Evolutionary conservation across 2,888 invertebrate species (phyloP), one percentile per base, ranked within the genome.

Genomic region (Prenolepis imparis): DNA sequence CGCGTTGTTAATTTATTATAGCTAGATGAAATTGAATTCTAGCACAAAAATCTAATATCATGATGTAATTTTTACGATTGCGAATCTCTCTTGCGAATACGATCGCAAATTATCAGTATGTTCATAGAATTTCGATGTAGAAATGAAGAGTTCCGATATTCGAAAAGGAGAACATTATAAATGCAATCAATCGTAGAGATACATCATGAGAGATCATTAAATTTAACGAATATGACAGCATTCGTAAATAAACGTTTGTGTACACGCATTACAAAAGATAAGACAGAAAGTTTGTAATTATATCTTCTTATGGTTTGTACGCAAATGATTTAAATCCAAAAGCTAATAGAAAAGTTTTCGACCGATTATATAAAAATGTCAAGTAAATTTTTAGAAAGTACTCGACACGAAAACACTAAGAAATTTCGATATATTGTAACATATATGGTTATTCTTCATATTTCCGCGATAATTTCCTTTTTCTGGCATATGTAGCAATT

Each of bases 11-110:
- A 44, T 15, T 3, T 44, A 44, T 44, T 44, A 44, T 44, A 44
- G 0, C 11, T 44, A 15, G 44, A 44, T 12, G 3, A 15, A n/a
- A 48, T 18, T 48, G 48, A n/a, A n/a, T 48, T 48, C 1, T 48
- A n/a, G n/a, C n/a, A n/a, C 2, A 6, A 48, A 48, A 48, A 21
- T 93, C 93, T 93, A 93, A 88, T 93, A 93, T 91, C 93, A 93
- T 94, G 93, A 93, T 93, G 91, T 94, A 94, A 93, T 92, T 90
- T 91, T 64, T 55, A 83, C 52, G 80, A 64, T 68, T 80, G 68
- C 78, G 75, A 87, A 87, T 91, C 84, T 90, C 86, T 83, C 86
- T 84, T 78, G 87, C 82, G 74, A 87, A 61, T 8, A 61, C 18
- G 28, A 28, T 61, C 18, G 61, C 32, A 61, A 61, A 61, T 32